Evolutionary conservation across 2,113 vertebrate genomes (phyloP), one percentile per base, ranked within the genome.

Genomic region (Garra rufa): DNA sequence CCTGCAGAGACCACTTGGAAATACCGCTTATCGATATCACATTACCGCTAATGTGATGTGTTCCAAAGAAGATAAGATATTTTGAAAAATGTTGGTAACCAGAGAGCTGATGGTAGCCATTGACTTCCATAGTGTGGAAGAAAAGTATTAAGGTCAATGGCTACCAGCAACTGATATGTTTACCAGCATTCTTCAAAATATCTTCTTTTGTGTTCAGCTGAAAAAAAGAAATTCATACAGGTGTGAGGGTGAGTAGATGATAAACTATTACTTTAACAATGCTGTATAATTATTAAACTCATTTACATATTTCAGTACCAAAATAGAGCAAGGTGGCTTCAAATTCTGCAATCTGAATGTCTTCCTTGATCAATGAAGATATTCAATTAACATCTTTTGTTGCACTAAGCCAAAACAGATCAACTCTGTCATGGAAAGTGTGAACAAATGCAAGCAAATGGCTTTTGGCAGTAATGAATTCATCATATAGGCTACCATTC

Each of bases 391-490:
- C 48, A 63, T 73, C 46, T 10, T 43, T 48, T 34, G 82, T 44
- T 34, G 50, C 14, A 41, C 52, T 59, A 61, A 41, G 57, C 34
- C 34, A 78, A 67, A 76, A 48, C 65, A 52, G 74, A 75, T 46
- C 4, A 46, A 43, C 43, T 26, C 71, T 30, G 50, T 26, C 24
- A 48, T 69, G 57, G 82, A 78, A 73, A 67, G 34, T 67, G 46
- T 28, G 74, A 59, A 15, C 17, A 63, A 67, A 50, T 38, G 44
- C 17, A 57, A 73, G 34, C 75, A 83, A 74, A 57, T 87, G 87
- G 57, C 67, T 81, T 83, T 50, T 61, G 81, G 85, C 83, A 46
- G 84, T 83, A 88, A 81, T 73, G 13, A 84, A 67, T 88, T 88
- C 78, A 88, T 88, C 87, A 86, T 85, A 84, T 83, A 57, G 30